These are phyloP conservation scores for Drosophila anomelani DNA, from an alignment of 2,888 invertebrate species.

Conservation along the genomic window DNA sequence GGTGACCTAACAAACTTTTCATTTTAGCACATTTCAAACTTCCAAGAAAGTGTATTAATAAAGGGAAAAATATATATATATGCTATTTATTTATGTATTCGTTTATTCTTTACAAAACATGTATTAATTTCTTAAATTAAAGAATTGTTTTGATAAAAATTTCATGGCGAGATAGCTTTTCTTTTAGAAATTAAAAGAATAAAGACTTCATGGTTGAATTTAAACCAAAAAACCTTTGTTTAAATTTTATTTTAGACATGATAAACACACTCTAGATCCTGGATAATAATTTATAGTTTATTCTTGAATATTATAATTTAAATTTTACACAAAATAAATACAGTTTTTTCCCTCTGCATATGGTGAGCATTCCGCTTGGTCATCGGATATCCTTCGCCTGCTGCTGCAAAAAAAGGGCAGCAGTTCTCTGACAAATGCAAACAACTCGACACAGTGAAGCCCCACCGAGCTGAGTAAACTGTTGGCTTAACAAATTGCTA, in stretches of 20 bases:
- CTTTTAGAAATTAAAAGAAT: background rate
- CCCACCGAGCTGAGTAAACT: constrained; percentile 69
- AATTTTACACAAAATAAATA: background rate
- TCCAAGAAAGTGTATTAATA: background rate
- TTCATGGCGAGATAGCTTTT: background rate
- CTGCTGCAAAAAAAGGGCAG: constrained; percentile 33
- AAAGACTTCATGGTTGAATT: too few relatives aligned
- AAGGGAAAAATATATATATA: too few relatives aligned
- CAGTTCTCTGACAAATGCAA: constrained; percentile 42
- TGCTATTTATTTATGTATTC: background rate
- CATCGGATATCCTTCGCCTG: constrained; percentile 40
- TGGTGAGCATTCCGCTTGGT: constrained; percentile 25
- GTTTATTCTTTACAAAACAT: background rate
- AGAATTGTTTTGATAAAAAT: background rate
- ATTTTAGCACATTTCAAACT: constrained; percentile 1
- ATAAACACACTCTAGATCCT: background rate
- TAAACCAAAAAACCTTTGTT: background rate
- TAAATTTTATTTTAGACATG: background rate
- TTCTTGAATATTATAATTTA: background rate
- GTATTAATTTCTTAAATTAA: background rate
- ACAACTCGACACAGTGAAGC: constrained; percentile 60
- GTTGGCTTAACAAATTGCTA: constrained; percentile 80
- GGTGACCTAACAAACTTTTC: constrained; percentile 11
- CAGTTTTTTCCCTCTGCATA: constrained; percentile 8
- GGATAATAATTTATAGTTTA: background rate